Evolutionary conservation across 2,888 invertebrate genomes (phyloP), one percentile per base, ranked within the genome.

Genomic region (Anarsia innoxiella): DNA sequence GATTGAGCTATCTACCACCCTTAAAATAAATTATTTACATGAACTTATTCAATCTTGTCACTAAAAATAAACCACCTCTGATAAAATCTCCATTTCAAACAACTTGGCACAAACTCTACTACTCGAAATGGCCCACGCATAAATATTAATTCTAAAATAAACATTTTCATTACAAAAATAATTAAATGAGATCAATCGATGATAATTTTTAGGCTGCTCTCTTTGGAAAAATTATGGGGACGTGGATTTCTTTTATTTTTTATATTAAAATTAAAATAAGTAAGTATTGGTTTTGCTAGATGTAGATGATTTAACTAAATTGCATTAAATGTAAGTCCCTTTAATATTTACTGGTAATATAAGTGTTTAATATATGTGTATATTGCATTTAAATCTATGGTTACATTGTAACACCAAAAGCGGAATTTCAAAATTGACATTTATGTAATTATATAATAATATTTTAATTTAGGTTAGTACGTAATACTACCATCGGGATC

Each of bases 121-220:
- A 57, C 39, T 51, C 56, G 53, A 55, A 55, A 47, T 38, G 46
- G 45, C 47, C 49, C 59, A 47, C 36, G 50, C 51, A 61, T 55
- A 55, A 51, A 56, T 60, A 58, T 55, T 55, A 58, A 48, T 50
- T 68, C 62, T 71, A 76, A 71, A 77, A 77, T 77, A 80, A 78
- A 80, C 75, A 72, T 74, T 78, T 72, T 69, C 58, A 73, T 71
- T 74, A 77, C 56, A 73, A 70, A 73, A 73, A 72, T 71, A 70
- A 72, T 70, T 70, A 78, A 78, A 83, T 84, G 84, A 84, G 84
- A 84, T 84, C 84, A 84, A 77, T 79, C 77, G 72, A 79, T 80
- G 71, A 73, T 69, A 76, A 73, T 68, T 83, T 79, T 84, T 84
- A 79, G 84, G 83, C 77, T 82, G 84, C 79, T 78, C 77, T 82